Percentiles rank a stretch among this genome's conserved stretches.
These are phyloP conservation scores for Daboia siamensis DNA, from an alignment of 2,113 vertebrate genomes.

Conservation along the genomic window DNA sequence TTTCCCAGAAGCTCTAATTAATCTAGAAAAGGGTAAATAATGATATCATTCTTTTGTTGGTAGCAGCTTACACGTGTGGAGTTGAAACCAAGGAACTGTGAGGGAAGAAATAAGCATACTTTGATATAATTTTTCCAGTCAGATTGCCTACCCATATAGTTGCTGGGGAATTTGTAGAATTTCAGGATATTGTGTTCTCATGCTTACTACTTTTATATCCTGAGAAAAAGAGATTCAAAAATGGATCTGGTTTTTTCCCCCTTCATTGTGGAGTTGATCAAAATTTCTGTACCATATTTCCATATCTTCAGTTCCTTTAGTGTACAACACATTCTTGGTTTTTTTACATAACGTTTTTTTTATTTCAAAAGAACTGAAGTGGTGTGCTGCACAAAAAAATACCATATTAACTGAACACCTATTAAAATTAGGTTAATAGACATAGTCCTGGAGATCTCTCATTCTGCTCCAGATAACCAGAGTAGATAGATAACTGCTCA, in stretches of 20 bases:
- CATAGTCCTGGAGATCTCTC: neutral
- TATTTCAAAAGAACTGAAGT: neutral
- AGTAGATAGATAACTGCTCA: neutral
- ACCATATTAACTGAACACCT: neutral
- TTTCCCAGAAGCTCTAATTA: neutral
- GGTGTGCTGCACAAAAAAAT: neutral
- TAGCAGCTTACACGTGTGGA: neutral
- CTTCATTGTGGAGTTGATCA: neutral
- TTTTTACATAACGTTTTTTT: neutral
- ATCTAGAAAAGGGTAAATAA: neutral
- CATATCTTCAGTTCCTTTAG: neutral
- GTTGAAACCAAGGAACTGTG: neutral
- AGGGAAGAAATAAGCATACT: neutral
- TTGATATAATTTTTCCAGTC: neutral
- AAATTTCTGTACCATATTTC: neutral
- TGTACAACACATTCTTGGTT: neutral
- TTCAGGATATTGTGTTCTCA: neutral
- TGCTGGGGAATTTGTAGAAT: neutral
- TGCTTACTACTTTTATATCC: neutral
- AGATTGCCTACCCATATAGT: neutral
- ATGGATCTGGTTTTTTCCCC: neutral
- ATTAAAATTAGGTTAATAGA: neutral
- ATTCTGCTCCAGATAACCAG: neutral
- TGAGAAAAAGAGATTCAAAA: neutral
- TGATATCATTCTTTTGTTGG: neutral